These are phyloP conservation scores for Pogonus chalceus DNA, from an alignment of 1,140 invertebrate genomes.

Conservation along the genomic window DNA sequence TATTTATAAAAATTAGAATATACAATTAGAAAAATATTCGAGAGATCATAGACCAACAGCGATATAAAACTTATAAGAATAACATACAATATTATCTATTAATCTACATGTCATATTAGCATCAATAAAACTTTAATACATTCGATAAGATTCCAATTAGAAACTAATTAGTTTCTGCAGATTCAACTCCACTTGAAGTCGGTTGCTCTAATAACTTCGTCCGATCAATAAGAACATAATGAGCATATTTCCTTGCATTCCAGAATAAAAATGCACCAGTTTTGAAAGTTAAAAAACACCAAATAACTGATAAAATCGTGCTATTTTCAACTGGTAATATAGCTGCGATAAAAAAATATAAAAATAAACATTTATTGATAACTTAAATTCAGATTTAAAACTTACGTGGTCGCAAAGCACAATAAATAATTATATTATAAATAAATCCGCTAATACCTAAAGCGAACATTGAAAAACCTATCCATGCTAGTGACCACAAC, in stretches of 20 bases:
- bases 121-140: not conserved
- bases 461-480: slow-evolving; percentile 17
- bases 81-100: no score
- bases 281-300: slow-evolving; percentile 20
- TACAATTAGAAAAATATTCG: no score
- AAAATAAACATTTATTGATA: slow-evolving; percentile 2
- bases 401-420: slow-evolving; percentile 19
- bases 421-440: slow-evolving; percentile 16
- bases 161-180: no score
- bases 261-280: slow-evolving; percentile 15
- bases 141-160: slow-evolving; percentile 2
- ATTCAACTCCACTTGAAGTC: no score
- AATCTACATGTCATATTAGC: slow-evolving; percentile 4
- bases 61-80: no score
- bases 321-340: slow-evolving; percentile 16
- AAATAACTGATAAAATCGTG: slow-evolving; percentile 15
- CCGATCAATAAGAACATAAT: slow-evolving; percentile 3
- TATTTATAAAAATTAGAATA: no score
- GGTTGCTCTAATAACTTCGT: not conserved
- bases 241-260: slow-evolving; percentile 11
- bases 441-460: slow-evolving; percentile 14
- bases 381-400: not conserved
- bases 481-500: slow-evolving; percentile 14
- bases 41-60: no score
- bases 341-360: slow-evolving; percentile 15